These are phyloP conservation scores for Epinephelus lanceolatus DNA, from an alignment of 2,113 vertebrate species.

Conservation along the genomic window DNA sequence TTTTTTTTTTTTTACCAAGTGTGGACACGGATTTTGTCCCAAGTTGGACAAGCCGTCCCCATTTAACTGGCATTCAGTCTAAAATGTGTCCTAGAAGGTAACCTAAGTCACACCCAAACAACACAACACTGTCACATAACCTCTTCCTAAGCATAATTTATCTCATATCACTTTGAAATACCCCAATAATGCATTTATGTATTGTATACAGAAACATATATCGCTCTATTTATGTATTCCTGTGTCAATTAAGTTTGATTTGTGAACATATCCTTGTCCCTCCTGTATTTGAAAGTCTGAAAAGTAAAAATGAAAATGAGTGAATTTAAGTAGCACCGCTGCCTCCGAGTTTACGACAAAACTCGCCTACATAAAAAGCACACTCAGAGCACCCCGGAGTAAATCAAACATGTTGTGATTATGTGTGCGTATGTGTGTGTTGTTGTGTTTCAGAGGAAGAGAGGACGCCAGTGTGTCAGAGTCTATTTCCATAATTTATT, in stretches of 20 bases:
- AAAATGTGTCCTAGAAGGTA: too few species aligned
- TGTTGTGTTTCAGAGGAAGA: constrained; percentile 37
- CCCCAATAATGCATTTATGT: not conserved
- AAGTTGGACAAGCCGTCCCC: too few species aligned
- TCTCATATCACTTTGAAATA: constrained; percentile 17
- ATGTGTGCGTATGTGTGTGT: constrained; percentile 12
- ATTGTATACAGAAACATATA: not conserved
- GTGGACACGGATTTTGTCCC: not conserved
- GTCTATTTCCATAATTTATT: constrained; percentile 76
- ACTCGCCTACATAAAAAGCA: constrained; percentile 49
- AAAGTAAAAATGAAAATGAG: not conserved
- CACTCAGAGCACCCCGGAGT: constrained; percentile 33
- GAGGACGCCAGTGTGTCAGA: constrained; percentile 30
- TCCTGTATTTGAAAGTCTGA: constrained; percentile 8
- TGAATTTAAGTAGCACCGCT: not conserved
- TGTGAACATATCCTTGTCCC: not conserved
- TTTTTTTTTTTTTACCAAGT: too few species aligned
- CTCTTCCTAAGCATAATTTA: not conserved
- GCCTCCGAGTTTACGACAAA: constrained; percentile 57
- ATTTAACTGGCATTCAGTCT: too few species aligned
- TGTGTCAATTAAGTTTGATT: not conserved
- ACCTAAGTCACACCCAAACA: not conserved
- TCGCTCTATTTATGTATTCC: not conserved
- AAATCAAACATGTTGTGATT: constrained; percentile 48
- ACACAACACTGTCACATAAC: constrained; percentile 4